Evolutionary conservation across 1,140 invertebrate genomes (phyloP).

Genomic region (Brachionus asplanchnoidis): DNA sequence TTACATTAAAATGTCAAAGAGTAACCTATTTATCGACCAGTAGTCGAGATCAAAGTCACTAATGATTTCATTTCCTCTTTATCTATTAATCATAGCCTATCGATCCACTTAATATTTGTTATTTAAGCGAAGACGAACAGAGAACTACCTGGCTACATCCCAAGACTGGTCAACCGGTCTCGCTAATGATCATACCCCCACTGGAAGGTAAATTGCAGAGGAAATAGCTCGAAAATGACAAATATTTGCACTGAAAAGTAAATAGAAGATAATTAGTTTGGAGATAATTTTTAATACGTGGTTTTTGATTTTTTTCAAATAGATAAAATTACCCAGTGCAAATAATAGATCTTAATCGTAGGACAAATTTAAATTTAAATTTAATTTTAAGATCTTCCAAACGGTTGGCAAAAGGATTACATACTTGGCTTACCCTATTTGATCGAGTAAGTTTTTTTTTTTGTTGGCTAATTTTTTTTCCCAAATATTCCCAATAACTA

Average conservation of each 20-base stretch:
- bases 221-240: not conserved
- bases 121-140: slow-evolving; percentile 46
- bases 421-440: slow-evolving; percentile 24
- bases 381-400: slow-evolving; percentile 34
- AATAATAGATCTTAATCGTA: not conserved
- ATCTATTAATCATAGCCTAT: slow-evolving; percentile 42
- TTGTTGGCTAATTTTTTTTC: not conserved
- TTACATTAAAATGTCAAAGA: slow-evolving; percentile 29
- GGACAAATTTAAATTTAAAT: not conserved
- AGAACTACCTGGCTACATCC: slow-evolving; percentile 51
- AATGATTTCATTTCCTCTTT: slow-evolving; percentile 15
- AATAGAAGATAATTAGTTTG: slow-evolving; percentile 6
- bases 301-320: slow-evolving; percentile 21
- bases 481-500: not conserved
- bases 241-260: not conserved
- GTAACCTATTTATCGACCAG: slow-evolving; percentile 25
- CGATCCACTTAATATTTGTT: slow-evolving; percentile 40
- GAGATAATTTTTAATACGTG: not conserved
- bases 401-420: slow-evolving; percentile 41
- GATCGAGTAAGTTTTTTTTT: slow-evolving; percentile 15
- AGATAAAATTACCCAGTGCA: not conserved
- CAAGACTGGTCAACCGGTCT: slow-evolving; percentile 46
- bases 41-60: slow-evolving; percentile 19
- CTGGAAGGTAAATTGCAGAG: slow-evolving; percentile 12
- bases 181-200: slow-evolving; percentile 39